Base-by-base conservation (phyloP, 2,797 vertebrate genomes). In the Acrossocheilus fasciatus region DNA sequence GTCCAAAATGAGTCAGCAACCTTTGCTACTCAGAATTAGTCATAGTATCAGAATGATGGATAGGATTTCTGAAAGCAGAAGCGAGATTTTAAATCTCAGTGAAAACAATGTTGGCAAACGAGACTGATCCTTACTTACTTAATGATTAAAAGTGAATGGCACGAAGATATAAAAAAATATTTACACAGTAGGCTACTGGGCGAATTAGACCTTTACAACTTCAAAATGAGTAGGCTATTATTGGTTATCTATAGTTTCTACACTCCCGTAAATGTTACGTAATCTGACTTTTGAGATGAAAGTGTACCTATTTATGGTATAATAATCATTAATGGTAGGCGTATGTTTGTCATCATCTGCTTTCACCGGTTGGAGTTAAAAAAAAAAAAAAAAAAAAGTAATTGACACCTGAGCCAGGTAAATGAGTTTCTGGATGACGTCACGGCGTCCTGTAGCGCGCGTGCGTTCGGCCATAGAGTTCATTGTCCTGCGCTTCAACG, bases 331-430 rank as follows among this genome's bases (percentile, higher is more conserved):
- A 15, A 6, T 15, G 11, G 7, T 4, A 14, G 12, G 20, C 34
- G 52, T 41, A 4, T 57, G 20, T 77, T 57, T 57, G 6, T 78
- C 18, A 10, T 41, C 4, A 9, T 26, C 76, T 26, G 52, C 52
- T 68, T 47, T 34, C n/a, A 68, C n/a, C 14, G 9, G 59, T 34
- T 11, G 10, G 41, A 10, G 41, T 43, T 9, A 15, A 82, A 80
- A 17, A 50, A 43, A 17, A 50, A 43, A 9, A 9, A 17, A 41
- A 43, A 9, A 52, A n/a, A 15, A 41, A 3, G 39, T n/a, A 41
- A 39, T 45, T 64, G n/a, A 34, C 84, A 91, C 91, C 91, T 91
- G 90, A 82, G 70, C n/a, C 90, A 95, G 95, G 95, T 96, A 93
- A 91, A 84, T 15, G 84, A 79, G 85, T 80, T 87, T 76, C 47